These are phyloP conservation scores for Coreoperca whiteheadi DNA, from an alignment of 2,113 vertebrate species.

Conservation along the genomic window DNA sequence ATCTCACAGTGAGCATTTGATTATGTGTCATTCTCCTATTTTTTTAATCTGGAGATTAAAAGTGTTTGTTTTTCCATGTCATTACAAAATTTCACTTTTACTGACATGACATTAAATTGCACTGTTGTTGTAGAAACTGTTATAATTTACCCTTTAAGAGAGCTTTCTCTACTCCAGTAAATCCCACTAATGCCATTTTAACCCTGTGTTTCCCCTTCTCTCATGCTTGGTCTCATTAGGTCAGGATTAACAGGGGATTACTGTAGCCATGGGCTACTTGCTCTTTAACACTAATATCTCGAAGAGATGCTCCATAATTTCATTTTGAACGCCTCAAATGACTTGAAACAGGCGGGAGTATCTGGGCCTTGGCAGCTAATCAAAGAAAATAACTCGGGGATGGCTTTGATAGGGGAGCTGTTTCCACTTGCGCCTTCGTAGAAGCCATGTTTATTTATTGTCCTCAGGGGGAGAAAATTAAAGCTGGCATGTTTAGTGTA, in stretches of 20 bases:
- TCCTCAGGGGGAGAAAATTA: slow-evolving; percentile 79
- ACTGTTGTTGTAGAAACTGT: slow-evolving; percentile 27
- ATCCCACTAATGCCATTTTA: slow-evolving; percentile 72
- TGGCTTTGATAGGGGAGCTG: slow-evolving; percentile 72
- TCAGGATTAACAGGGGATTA: slow-evolving; percentile 82
- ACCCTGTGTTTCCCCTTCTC: slow-evolving; percentile 71
- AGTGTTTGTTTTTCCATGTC: slow-evolving; percentile 10
- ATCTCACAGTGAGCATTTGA: slow-evolving; percentile 7
- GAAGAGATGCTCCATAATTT: slow-evolving; percentile 78
- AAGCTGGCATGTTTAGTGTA: slow-evolving; percentile 78
- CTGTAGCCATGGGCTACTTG: slow-evolving; percentile 77
- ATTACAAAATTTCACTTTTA: slow-evolving; percentile 17
- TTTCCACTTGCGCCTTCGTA: slow-evolving; percentile 66
- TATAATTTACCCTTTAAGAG: slow-evolving; percentile 56
- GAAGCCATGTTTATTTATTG: slow-evolving; percentile 80
- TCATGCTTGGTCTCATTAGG: slow-evolving; percentile 78
- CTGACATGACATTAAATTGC: slow-evolving; percentile 30
- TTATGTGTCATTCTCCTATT: neutral
- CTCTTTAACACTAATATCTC: slow-evolving; percentile 80
- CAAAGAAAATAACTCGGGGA: slow-evolving; percentile 81
- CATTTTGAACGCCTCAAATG: slow-evolving; percentile 79
- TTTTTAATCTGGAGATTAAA: slow-evolving; percentile 6
- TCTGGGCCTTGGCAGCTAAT: slow-evolving; percentile 82
- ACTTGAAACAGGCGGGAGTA: slow-evolving; percentile 77
- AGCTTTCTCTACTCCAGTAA: slow-evolving; percentile 56